Evolutionary conservation across 2,888 invertebrate genomes (phyloP).

Genomic region (Heptascelio sp.): DNA sequence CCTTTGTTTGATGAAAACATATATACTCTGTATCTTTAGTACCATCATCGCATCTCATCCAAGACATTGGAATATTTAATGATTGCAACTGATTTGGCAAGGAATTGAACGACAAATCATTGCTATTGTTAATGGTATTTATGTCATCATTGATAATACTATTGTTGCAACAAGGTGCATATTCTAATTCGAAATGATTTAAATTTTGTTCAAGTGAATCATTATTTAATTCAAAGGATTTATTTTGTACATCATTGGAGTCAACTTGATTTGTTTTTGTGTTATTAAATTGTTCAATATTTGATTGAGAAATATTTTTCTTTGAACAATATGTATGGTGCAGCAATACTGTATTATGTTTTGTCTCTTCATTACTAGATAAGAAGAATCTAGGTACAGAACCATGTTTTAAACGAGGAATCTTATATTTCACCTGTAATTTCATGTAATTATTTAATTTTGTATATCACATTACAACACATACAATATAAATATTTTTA

Average conservation of each 20-base stretch:
- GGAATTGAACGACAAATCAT: conserved; percentile 14
- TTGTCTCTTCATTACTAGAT: background rate
- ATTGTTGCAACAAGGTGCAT: too few relatives aligned
- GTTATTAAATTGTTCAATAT: too few relatives aligned
- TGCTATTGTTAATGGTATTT: background rate
- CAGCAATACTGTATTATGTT: too few relatives aligned
- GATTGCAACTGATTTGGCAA: conserved; percentile 24
- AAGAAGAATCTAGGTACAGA: background rate
- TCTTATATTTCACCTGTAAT: conserved; percentile 2
- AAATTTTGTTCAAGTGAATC: too few relatives aligned
- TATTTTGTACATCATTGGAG: too few relatives aligned
- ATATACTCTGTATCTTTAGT: conserved; percentile 9
- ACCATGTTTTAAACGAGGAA: background rate
- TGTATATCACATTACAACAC: background rate
- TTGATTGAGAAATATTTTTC: too few relatives aligned
- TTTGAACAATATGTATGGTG: too few relatives aligned
- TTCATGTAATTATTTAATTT: background rate
- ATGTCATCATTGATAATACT: too few relatives aligned
- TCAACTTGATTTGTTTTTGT: too few relatives aligned
- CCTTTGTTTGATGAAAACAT: conserved; percentile 25
- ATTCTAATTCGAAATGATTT: too few relatives aligned
- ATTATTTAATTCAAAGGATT: too few relatives aligned
- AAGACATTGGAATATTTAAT: conserved; percentile 5
- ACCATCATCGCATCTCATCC: conserved; percentile 7
- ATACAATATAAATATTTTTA: too few relatives aligned